These are phyloP conservation scores for Atta texana DNA, from an alignment of 1,140 invertebrate species.

Conservation along the genomic window DNA sequence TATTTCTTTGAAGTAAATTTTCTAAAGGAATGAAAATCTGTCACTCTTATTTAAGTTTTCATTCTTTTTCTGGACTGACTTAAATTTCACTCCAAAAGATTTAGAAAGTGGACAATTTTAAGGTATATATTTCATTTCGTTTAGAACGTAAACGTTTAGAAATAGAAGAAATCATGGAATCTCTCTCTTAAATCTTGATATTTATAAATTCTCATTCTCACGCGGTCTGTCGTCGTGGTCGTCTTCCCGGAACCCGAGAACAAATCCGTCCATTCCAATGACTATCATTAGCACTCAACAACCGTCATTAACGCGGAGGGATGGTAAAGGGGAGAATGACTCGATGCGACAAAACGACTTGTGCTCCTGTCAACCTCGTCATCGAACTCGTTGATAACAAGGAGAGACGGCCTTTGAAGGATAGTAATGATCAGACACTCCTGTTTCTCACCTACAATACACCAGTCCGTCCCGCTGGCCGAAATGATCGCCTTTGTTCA, in stretches of 20 bases:
- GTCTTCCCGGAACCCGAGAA: slow-evolving; percentile 35
- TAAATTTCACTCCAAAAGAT: too few relatives aligned
- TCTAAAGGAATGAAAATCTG: too few relatives aligned
- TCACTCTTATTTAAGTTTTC: too few relatives aligned
- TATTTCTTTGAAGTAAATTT: too few relatives aligned
- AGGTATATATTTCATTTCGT: background rate
- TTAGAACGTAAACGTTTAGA: background rate
- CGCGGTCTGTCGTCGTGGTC: slow-evolving; percentile 15
- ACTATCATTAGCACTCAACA: slow-evolving; percentile 49
- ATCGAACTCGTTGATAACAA: slow-evolving; percentile 78
- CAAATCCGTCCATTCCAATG: slow-evolving; percentile 31
- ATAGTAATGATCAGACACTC: slow-evolving; percentile 72
- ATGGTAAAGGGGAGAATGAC: slow-evolving; percentile 7
- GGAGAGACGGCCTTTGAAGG: slow-evolving; percentile 72
- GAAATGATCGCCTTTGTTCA: slow-evolving; percentile 95
- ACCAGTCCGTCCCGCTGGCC: slow-evolving; percentile 93
- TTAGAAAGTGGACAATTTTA: too few relatives aligned
- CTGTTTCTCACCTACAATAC: slow-evolving; percentile 89
- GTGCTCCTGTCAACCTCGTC: slow-evolving; percentile 75
- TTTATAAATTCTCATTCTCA: background rate
- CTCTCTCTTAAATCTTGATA: background rate
- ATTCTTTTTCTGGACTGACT: too few relatives aligned
- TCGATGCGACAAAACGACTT: slow-evolving; percentile 66
- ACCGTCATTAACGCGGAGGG: slow-evolving; percentile 24
- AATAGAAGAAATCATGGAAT: background rate